A percentile compares a stretch with the other conserved stretches of the same genome.
Conservation (phyloP, 2,888 invertebrate species). For the Plebejus argus region DNA sequence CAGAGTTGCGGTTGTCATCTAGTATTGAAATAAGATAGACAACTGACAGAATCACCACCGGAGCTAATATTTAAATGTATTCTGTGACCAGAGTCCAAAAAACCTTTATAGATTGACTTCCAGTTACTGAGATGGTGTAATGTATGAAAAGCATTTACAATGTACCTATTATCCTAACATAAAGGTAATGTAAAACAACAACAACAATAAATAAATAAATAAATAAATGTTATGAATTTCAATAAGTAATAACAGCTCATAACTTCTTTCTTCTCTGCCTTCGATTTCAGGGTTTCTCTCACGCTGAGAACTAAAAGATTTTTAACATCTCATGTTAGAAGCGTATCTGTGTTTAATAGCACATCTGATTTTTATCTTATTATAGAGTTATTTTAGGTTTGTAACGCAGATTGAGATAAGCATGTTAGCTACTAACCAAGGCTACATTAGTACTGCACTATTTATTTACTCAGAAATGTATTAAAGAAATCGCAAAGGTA, state of each 20-base stretch:
- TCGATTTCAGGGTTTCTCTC: background rate
- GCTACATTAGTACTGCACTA: background rate
- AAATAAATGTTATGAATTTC: background rate
- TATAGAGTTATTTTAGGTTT: background rate
- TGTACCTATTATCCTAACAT: too few relatives aligned
- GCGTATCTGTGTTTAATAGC: background rate
- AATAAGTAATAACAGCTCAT: background rate
- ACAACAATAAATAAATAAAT: too few relatives aligned
- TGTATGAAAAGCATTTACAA: too few relatives aligned
- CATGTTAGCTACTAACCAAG: background rate
- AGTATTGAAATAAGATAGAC: too few relatives aligned
- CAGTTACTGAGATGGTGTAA: too few relatives aligned
- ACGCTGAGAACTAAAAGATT: background rate
- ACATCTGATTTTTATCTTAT: background rate
- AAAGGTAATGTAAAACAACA: too few relatives aligned
- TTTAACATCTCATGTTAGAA: background rate
- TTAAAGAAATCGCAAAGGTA: background rate
- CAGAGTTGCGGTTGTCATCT: too few relatives aligned
- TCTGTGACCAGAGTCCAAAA: too few relatives aligned
- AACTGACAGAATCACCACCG: too few relatives aligned
- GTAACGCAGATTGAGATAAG: background rate
- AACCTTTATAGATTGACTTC: too few relatives aligned
- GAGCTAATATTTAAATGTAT: too few relatives aligned
- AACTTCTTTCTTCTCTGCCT: background rate
- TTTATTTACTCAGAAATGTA: background rate